Evolutionary conservation across 2,113 vertebrate genomes (phyloP), one percentile per base, ranked within the genome.

Genomic region (Lagenorhynchus albirostris): DNA sequence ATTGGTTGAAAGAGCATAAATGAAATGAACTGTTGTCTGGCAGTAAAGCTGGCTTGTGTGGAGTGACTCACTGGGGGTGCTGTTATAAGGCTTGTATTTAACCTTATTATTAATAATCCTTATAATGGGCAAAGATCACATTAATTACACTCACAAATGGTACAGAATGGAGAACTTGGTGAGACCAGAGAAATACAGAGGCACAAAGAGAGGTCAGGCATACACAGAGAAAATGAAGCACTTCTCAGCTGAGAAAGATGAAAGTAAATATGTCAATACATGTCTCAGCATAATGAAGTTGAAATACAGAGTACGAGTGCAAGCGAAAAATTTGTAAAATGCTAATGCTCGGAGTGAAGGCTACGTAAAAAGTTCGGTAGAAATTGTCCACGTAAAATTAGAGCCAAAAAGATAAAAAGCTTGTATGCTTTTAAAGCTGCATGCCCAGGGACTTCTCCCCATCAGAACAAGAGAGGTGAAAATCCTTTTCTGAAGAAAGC

Each of bases 171-270:
- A 73, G 77, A 97, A 88, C n/a, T 92, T 97, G 80, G 38, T 44
- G 50, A 70, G 55, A 74, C 36, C 33, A 82, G 60, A 94, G 70
- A 94, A 81, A 91, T 33, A 62, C 73, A 92, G 74, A 74, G 38
- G 41, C 84, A 47, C 83, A 95, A 86, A 94, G 76, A 91, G 60
- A 95, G 91, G 86, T 96, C 94, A 97, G 93, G 41, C 63, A 90
- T 58, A 63, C 84, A 47, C 0, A 0, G 83, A 92, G 87, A 87
- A 97, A 94, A 96, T 74, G 83, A 94, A 96, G 44, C 36, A n/a
- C 47, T 96, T 91, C 73, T 86, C 44, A 89, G 81, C 20, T 89
- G 55, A 93, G 44, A 79, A 65, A 91, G 96, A 96, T 73, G 60
- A 97, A 91, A 96, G 65, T n/a, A 95, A 84, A 96, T 71, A 67